Percentiles rank a stretch among this genome's conserved stretches.
phyloP scores from a whole-genome alignment of 2,888 invertebrate species.

The Cantharis rustica region DNA sequence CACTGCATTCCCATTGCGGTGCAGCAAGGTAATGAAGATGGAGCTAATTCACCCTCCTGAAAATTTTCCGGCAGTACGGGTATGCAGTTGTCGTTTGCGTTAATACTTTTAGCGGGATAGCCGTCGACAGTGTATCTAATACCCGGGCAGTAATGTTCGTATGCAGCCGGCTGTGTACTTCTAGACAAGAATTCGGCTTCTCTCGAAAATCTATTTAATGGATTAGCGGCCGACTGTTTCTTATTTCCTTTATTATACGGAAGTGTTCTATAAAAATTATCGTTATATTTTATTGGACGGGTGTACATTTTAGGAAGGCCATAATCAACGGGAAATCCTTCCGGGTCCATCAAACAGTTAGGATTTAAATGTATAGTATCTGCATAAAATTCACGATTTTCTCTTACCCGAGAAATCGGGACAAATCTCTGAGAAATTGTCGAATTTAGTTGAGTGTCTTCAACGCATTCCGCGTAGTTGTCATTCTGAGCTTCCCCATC shows the following conservation, averaged over 20 bases:
- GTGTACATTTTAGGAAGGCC: conserved; percentile 77
- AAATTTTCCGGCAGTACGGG: conserved; percentile 59
- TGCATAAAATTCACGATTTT: conserved; percentile 22
- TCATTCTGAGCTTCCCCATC: conserved; percentile 48
- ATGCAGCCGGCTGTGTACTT: conserved; percentile 54
- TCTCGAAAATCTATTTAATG: conserved; percentile 63
- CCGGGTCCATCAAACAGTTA: conserved; percentile 49
- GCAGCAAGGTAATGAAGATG: conserved; percentile 56
- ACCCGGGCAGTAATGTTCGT: conserved; percentile 62
- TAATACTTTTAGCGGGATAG: conserved; percentile 61
- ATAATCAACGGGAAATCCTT: conserved; percentile 70
- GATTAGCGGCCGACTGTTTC: conserved; percentile 59
- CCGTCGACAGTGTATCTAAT: conserved; percentile 81
- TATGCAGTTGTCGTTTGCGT: conserved; percentile 38
- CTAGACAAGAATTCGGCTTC: conserved; percentile 70
- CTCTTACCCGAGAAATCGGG: conserved; percentile 19
- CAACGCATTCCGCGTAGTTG: conserved; percentile 40
- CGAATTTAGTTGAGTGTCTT: conserved; percentile 29
- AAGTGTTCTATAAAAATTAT: conserved; percentile 73
- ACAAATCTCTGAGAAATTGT: conserved; percentile 49
- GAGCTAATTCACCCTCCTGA: conserved; percentile 54
- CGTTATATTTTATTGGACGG: conserved; percentile 47
- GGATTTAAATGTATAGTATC: conserved; percentile 33
- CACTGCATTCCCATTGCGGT: conserved; percentile 53
- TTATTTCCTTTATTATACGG: conserved; percentile 71